Base-by-base conservation (phyloP, 2,888 invertebrate species). In the Xylophagus ater region DNA sequence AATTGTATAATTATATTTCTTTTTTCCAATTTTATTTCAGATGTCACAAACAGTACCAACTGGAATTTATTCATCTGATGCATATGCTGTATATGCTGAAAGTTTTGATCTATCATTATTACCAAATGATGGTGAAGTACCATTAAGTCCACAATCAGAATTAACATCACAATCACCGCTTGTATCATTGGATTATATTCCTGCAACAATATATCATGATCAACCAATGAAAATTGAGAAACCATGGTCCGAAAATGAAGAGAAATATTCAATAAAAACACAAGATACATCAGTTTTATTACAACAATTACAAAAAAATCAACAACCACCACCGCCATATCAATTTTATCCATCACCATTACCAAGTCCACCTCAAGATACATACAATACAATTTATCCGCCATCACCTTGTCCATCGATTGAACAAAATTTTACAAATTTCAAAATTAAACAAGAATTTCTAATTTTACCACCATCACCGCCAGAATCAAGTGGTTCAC, bases 51-150 rank as follows among this genome's bases (percentile, higher is more conserved):
- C 40, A 28, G 40, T 40, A 30, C 40, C 40, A 14, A 25, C 34
- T 14, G 26, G 34, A 28, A 33, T 26, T 29, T 40, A 40, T 21
- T 40, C 49, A 43, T 48, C 48, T 37, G 62, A 62, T 48, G 51
- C 57, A 34, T 64, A 54, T 48, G 47, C 56, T 24, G 53, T 54
- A 28, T 64, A 62, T 50, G 76, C 78, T 35, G 77, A 79, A 52
- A 73, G 72, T 50, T 80, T 81, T 60, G 80, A 81, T 60, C 60
- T 81, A 49, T 81, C 83, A 14, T 71, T 87, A 38, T 72, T 86
- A 55, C 80, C 81, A 50, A 72, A 73, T 36, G 72, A 73, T 60
- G 44, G 45, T 35, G 60, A 69, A 24, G 70, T 69, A 46, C 70
- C 50, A 43, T 45, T 70, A 45, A 67, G 70, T 44, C 68, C 70